Evolutionary conservation across 2,113 vertebrate species (phyloP), one percentile per base, ranked within the genome.

Genomic region (Propithecus coquereli): DNA sequence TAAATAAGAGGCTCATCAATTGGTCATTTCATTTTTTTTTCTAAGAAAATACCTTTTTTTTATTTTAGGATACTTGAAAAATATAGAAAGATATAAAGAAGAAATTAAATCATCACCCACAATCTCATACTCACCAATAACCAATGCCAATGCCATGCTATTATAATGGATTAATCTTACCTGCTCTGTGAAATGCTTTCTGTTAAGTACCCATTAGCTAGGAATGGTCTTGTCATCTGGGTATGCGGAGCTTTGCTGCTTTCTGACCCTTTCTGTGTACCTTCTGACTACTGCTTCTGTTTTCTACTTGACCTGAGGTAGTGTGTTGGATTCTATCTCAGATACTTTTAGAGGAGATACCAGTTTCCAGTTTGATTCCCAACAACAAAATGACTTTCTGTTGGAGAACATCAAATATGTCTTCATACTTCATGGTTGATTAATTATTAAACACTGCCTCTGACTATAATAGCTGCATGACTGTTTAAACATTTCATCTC

Each of bases 51-150:
- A 61, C 2, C 83, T 57, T 90, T 90, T 90, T 90, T 77, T 47
- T 22, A 22, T 80, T 74, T 95, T 74, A 88, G 12, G 84, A 68
- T 89, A 57, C 18, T 95, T 74, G n/a, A 70, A 91, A 76, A 89
- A 65, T 88, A 84, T 6, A 45, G 9, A 50, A 87, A 47, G 40
- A 65, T 73, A 59, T 30, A 66, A 83, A 80, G 25, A 93, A 86
- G 25, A 84, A 71, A 85, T 45, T 63, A 91, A 90, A 73, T 37
- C 80, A n/a, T 45, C 14, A 74, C 1, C 20, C 37, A 66, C 27
- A 90, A 94, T 65, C 20, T 32, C 83, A 34, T 8, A 37, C 11
- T 65, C 23, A 61, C 3, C 23, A 65, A 45, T 34, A 87, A 59
- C n/a, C 9, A 63, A 40, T 9, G n/a, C 3, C 70, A 80, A n/a